These are phyloP conservation scores for Plutomurus gul DNA, from an alignment of 1,140 invertebrate species.

Conservation along the genomic window DNA sequence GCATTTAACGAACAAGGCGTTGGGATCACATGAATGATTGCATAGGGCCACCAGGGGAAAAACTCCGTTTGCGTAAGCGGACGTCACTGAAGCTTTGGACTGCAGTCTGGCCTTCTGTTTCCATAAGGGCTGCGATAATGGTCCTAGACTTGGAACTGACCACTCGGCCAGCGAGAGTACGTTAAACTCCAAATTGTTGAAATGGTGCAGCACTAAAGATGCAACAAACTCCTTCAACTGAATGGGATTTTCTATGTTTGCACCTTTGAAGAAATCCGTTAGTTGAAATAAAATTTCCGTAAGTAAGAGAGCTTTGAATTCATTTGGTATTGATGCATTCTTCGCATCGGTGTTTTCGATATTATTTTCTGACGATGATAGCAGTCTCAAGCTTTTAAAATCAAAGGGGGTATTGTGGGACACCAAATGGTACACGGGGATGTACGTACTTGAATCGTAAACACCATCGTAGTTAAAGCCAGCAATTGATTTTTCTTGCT, in stretches of 20 bases:
- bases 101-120: background rate
- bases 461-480: background rate
- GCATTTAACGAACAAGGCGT: conserved; percentile 12
- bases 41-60: conserved; percentile 22
- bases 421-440: background rate
- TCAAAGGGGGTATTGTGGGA: background rate
- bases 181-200: conserved; percentile 33
- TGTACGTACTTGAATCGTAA: background rate
- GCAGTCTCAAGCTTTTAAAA: background rate
- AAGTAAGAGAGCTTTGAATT: background rate
- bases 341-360: background rate
- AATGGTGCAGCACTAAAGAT: conserved; percentile 16
- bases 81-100: background rate
- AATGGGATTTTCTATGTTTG: background rate
- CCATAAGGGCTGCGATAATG: background rate
- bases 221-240: conserved; percentile 24
- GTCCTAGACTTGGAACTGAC: background rate
- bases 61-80: background rate
- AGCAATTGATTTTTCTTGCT: background rate
- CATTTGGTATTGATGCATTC: background rate
- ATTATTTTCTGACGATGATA: too few species aligned
- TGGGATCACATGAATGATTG: conserved; percentile 44
- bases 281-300: background rate
- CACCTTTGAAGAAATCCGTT: background rate
- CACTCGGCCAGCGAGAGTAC: background rate